These are phyloP conservation scores for Omphaloscelis lunosa DNA, from an alignment of 2,888 invertebrate genomes.

Conservation along the genomic window DNA sequence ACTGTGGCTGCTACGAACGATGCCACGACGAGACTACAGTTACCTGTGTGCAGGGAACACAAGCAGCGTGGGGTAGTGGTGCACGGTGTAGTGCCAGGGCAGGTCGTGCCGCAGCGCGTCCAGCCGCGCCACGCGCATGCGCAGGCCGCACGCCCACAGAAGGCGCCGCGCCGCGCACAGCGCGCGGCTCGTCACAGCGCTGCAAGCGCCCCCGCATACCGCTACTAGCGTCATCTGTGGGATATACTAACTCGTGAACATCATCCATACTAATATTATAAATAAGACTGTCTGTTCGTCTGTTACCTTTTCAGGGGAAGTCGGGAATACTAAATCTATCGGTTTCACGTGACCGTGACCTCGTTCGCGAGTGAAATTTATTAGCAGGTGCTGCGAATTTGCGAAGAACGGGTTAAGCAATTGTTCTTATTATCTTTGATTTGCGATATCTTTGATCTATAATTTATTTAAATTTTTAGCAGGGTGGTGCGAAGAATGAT, in stretches of 20 bases:
- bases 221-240: slow-evolving; percentile 93
- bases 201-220: slow-evolving; percentile 95
- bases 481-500: too few species aligned
- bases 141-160: slow-evolving; percentile 88
- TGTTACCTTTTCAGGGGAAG: too few species aligned
- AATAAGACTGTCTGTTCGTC: too few species aligned
- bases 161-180: slow-evolving; percentile 92
- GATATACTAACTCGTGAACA: background rate
- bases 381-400: too few species aligned
- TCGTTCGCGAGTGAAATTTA: too few species aligned
- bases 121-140: slow-evolving; percentile 91
- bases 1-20: background rate
- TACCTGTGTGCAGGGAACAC: slow-evolving; percentile 94
- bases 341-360: too few species aligned
- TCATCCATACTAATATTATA: background rate
- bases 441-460: too few species aligned
- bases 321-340: too few species aligned
- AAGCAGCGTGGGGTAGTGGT: slow-evolving; percentile 94
- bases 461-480: too few species aligned
- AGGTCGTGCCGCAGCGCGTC: slow-evolving; percentile 96
- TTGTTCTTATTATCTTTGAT: too few species aligned
- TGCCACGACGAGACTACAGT: background rate
- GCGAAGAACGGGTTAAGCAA: too few species aligned
- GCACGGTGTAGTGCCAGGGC: slow-evolving; percentile 96
- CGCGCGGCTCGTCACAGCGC: slow-evolving; percentile 93